A percentile compares a stretch with the other conserved stretches of the same genome.
phyloP scores from a whole-genome alignment of 2,113 vertebrate genomes.

The Bufo bufo region DNA sequence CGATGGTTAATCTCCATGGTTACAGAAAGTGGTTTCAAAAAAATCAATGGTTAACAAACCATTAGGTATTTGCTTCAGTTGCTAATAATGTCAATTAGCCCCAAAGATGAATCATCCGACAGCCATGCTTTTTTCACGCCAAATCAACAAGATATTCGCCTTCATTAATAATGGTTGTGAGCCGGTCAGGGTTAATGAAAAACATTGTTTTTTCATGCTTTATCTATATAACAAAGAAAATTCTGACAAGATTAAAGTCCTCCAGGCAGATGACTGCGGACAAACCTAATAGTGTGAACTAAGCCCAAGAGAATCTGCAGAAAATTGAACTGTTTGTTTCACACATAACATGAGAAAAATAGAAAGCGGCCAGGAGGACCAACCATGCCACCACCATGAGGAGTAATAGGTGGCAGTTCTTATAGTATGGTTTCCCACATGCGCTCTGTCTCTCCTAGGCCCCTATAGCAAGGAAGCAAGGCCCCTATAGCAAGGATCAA shows the following conservation, averaged over 20 bases:
- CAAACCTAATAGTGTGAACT: neutral
- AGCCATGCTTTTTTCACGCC: slow-evolving; percentile 57
- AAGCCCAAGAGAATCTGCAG: neutral
- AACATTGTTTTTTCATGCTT: slow-evolving; percentile 39
- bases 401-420: too few species aligned
- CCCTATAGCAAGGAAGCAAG: too few species aligned
- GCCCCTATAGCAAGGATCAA: too few species aligned
- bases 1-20: slow-evolving; percentile 53
- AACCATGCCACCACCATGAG: too few species aligned
- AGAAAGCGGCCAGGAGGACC: neutral
- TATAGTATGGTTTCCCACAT: too few species aligned
- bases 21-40: slow-evolving; percentile 58
- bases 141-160: slow-evolving; percentile 56
- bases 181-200: slow-evolving; percentile 52
- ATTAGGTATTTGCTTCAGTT: slow-evolving; percentile 58
- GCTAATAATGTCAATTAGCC: slow-evolving; percentile 59
- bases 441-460: too few species aligned
- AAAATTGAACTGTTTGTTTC: neutral
- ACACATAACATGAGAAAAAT: neutral
- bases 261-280: neutral
- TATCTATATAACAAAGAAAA: slow-evolving; percentile 45
- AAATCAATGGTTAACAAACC: slow-evolving; percentile 59
- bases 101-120: slow-evolving; percentile 56
- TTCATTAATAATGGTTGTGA: slow-evolving; percentile 57
- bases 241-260: slow-evolving; percentile 39